Base-by-base conservation (phyloP, 2,888 invertebrate genomes). In the Dynastes maya region DNA sequence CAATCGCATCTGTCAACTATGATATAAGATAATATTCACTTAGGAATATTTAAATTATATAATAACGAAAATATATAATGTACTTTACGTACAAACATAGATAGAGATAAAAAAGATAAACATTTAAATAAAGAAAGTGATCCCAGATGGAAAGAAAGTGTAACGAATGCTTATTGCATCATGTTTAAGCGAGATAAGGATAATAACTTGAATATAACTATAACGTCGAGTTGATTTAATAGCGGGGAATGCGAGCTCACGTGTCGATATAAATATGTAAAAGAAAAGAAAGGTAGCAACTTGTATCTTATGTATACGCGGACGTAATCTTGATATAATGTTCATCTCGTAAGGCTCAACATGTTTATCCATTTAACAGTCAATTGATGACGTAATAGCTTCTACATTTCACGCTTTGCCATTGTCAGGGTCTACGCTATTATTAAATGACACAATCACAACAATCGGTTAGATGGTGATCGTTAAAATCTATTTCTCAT, bases 141-240 rank as follows among this genome's bases (percentile, higher is more conserved):
- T 32, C 32, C 8, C 63, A 32, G 11, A 32, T 63, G 29, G 11
- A 51, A 68, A 68, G 68, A 68, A 68, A 68, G 68, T 68, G 68
- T 68, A 68, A 51, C 68, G 68, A 68, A 68, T 68, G 29, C 68
- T 3, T 55, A 55, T 51, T 32, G n/a, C 65, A 16, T 16, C 65
- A 16, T 22, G 16, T 45, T 65, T 16, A 11, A 37, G 16, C 11
- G n/a, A 40, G 65, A 45, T 45, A 65, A 32, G 11, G 65, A 65
- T 13, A 65, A 40, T 5, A 63, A 63, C 1, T 45, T 45, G 45
- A 45, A 45, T 45, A 45, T 45, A 11, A 45, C 45, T 45, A 2
- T 4, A 32, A 5, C 32, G 45, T 45, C 9, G 8, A 45, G 9
- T 45, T 45, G 45, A 45, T 45, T 45, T 45, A 2, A 6, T 45